A percentile compares a stretch with the other conserved stretches of the same genome.
phyloP scores from a whole-genome alignment of 2,797 vertebrate genomes.

The Scolopax rusticola region DNA sequence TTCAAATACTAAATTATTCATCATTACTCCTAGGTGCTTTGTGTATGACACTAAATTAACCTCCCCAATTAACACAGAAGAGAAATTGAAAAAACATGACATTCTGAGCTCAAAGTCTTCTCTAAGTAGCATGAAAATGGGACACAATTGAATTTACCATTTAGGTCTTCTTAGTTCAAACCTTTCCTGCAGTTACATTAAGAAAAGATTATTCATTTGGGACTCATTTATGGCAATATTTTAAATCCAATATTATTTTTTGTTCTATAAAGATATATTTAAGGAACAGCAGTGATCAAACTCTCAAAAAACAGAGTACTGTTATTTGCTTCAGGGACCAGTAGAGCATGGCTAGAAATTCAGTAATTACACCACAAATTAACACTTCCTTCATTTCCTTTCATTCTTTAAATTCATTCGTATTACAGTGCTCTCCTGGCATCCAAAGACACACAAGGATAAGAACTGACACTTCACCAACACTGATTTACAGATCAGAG shows the following conservation, averaged over 20 bases:
- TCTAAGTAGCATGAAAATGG: neutral
- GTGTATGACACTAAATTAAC: neutral
- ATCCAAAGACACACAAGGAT: slow-evolving; percentile 3
- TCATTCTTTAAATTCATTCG: slow-evolving; percentile 59
- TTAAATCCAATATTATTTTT: neutral
- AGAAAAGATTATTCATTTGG: neutral
- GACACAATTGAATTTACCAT: neutral
- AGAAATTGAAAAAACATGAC: neutral
- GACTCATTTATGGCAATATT: neutral
- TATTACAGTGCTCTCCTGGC: slow-evolving; percentile 62
- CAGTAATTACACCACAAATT: slow-evolving; percentile 67
- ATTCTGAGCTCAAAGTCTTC: neutral
- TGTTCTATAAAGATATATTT: neutral
- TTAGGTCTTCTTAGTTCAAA: neutral
- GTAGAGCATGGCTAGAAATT: slow-evolving; percentile 31
- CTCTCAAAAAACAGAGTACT: slow-evolving; percentile 7
- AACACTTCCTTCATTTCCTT: slow-evolving; percentile 55
- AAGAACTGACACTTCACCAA: neutral
- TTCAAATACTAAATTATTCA: neutral
- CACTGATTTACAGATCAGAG: neutral
- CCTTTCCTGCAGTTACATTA: neutral
- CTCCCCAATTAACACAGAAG: neutral
- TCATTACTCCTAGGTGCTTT: neutral
- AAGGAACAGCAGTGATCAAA: neutral
- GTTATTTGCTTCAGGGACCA: neutral